Evolutionary conservation across 2,113 vertebrate species (phyloP).

Genomic region (Myodes glareolus): DNA sequence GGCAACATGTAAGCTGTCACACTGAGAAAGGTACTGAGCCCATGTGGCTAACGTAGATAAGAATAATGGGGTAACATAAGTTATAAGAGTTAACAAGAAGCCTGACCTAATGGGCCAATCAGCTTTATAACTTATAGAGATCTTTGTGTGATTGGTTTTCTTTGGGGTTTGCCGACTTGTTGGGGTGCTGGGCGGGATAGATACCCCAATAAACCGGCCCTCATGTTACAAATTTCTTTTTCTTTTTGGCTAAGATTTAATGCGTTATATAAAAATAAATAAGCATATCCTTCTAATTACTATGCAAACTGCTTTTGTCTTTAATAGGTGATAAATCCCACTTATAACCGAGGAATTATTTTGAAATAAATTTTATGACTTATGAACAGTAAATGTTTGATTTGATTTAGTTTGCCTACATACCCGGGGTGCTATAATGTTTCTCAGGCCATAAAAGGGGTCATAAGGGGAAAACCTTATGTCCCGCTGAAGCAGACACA

Average conservation of each 20-base stretch:
- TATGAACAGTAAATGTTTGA: neutral
- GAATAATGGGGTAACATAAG: too few species aligned
- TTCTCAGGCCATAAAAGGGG: neutral
- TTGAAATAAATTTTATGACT: neutral
- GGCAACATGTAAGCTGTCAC: too few species aligned
- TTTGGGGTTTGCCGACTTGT: too few species aligned
- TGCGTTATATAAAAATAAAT: neutral
- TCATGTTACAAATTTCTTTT: neutral
- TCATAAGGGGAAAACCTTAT: neutral
- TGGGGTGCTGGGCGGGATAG: too few species aligned
- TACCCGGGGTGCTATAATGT: neutral
- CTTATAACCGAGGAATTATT: neutral
- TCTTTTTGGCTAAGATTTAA: neutral
- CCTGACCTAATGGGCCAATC: too few species aligned
- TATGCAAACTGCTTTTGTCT: neutral
- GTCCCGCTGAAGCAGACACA: neutral
- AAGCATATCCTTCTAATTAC: neutral
- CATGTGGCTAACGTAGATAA: too few species aligned
- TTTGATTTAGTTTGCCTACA: neutral
- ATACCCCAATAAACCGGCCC: too few species aligned
- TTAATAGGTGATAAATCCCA: neutral
- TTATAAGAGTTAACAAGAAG: too few species aligned
- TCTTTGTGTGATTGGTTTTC: too few species aligned
- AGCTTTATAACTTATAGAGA: too few species aligned
- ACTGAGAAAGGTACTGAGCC: too few species aligned